These are phyloP conservation scores for Struthidea cinerea DNA, from an alignment of 2,113 vertebrate genomes.

Conservation along the genomic window DNA sequence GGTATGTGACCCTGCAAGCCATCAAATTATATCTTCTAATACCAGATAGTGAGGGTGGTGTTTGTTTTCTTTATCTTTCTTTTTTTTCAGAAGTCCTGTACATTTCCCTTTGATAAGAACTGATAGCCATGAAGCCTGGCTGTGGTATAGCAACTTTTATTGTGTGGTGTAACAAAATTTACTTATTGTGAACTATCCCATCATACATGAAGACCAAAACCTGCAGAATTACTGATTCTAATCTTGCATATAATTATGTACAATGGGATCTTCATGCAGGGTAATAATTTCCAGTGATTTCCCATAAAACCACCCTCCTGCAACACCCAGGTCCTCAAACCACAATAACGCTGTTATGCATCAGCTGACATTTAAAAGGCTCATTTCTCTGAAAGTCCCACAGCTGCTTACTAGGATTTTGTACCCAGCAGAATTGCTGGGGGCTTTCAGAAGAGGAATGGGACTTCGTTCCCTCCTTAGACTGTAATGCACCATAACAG, in stretches of 20 bases:
- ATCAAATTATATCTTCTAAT: background rate
- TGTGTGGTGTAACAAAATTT: background rate
- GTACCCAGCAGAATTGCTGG: background rate
- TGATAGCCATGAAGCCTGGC: background rate
- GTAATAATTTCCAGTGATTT: background rate
- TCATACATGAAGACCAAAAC: background rate
- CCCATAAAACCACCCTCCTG: background rate
- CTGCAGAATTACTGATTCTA: background rate
- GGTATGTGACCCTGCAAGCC: background rate
- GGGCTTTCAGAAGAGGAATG: background rate
- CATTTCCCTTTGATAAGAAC: background rate
- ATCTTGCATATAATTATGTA: background rate
- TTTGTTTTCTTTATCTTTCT: background rate
- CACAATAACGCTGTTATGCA: background rate
- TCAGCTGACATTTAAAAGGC: background rate
- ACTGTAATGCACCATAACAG: background rate
- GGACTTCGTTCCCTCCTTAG: background rate
- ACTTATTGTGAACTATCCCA: background rate
- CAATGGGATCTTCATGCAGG: background rate
- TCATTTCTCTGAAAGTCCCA: background rate
- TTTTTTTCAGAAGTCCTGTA: fast-evolving
- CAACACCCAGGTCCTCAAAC: background rate
- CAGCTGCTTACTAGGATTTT: background rate
- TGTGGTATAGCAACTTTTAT: background rate
- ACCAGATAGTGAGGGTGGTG: background rate